Evolutionary conservation across 2,113 vertebrate species (phyloP), one percentile per base, ranked within the genome.

Genomic region (Melanotaenia duboulayi): DNA sequence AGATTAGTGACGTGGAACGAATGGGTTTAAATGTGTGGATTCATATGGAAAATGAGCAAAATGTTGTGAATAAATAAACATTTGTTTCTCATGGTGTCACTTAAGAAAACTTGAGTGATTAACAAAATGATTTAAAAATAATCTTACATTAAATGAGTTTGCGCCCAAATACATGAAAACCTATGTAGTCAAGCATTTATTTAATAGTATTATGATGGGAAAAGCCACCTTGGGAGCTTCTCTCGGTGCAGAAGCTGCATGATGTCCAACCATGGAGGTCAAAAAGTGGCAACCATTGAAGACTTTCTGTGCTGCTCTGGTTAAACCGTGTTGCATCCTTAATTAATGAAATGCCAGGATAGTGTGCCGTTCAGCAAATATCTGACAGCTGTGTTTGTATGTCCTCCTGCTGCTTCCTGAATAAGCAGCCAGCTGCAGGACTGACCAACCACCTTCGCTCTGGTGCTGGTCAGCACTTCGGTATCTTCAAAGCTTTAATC

Each of bases 401-500:
- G 67, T 72, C 74, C 65, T 70, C 75, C 55, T 42, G 65, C 25
- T 40, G 57, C 64, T 44, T 69, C 62, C 70, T 64, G 78, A 77
- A 66, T 83, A 90, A 91, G 87, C 71, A 64, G 62, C 76, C 71
- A 64, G 65, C 76, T n/a, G 59, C 65, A 66, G 68, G 63, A 82
- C 80, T 64, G 74, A 81, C 71, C 71, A 24, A 13, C 73, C 65
- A 17, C 58, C 69, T 56, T 25, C 28, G 17, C n/a, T 32, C 80
- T 23, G 60, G 37, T 49, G 42, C 61, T 58, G 64, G 83, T 89
- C 85, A 85, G 84, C 87, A 82, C 69, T 90, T 82, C 77, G 83
- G 39, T 83, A 84, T 86, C 85, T 87, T 60, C 62, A 67, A 76
- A 72, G 74, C 78, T 40, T 74, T 90, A 82, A 89, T 89, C 87